Evolutionary conservation across 2,113 vertebrate genomes (phyloP), one percentile per base, ranked within the genome.

Genomic region (Sceloporus tristichus): DNA sequence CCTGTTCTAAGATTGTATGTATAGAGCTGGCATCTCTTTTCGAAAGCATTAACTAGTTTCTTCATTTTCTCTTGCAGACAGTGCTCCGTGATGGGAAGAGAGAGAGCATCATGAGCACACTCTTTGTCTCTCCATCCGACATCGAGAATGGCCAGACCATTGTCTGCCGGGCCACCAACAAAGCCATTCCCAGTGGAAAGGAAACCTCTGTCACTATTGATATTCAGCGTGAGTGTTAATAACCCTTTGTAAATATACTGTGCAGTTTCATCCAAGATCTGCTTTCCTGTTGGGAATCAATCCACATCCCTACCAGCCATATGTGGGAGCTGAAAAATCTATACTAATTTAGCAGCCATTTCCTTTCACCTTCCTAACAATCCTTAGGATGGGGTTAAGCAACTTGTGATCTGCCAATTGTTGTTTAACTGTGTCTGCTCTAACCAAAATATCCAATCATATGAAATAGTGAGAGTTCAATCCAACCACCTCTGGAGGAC

Each of bases 151-250:
- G 99, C 3, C 98, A 99, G 95, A 98, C 96, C 93, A 98, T 99
- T 87, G 95, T 98, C 91, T 99, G 99, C 90, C 96, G 98, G 0
- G 98, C 99, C 77, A 98, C 98, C 91, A 99, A 99, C 97, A 99
- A 99, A 93, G 99, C 99, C 53, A 95, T 98, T 78, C 98, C 99
- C 23, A 96, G 97, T 0, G 99, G 99, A 82, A 99, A 99, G 93
- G 98, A 99, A 96, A 98, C 98, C 4, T 98, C 98, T 0, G 98
- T 99, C 96, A 99, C 98, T 53, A 98, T 99, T 0, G 98, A 99
- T 94, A 98, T 99, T 95, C 99, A 99, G 84, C 99, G 99, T 99
- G 96, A 99, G 99, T 97, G 48, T 48, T 34, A 4, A 0, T 66
- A 0, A 1, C 68, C 3, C n/a, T 0, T 14, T 2, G 0, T 25